Base-by-base conservation (phyloP, 2,888 invertebrate genomes). In the Vesta saturnalis region DNA sequence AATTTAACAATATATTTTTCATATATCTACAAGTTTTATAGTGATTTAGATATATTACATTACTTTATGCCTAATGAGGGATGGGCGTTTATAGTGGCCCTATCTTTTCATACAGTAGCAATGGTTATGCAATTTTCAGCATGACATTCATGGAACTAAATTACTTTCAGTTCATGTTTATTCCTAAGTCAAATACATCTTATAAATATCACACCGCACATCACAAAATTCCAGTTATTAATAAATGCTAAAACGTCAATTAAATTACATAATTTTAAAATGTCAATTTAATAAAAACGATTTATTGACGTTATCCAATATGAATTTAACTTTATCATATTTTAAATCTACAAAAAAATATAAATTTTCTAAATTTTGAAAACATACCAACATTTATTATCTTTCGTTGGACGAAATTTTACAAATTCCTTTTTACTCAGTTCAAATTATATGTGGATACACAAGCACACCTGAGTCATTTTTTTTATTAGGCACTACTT, bases 1-100 rank as follows among this genome's bases (percentile, higher is more conserved):
- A 81, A 80, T 82, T 81, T 82, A 82, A 82, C 82, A 82, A 82
- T 82, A 82, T 82, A 82, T 81, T 80, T 81, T 77, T 80, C 78
- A 80, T 80, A 80, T 82, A 82, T 82, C 82, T 82, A 82, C 81
- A 82, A 81, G 81, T 80, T 81, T 80, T 75, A 79, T 80, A 80
- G 78, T 80, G 78, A 77, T 80, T 80, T 78, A 77, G 77, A 79
- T 77, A 79, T 81, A 81, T 79, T 81, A 82, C 81, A 81, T 81
- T 79, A 80, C 64, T 70, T 67, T 64, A 70, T 63, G 76, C 77
- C 79, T 80, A 80, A 78, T 78, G 79, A 79, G 77, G 80, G 80
- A 76, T 77, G 79, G 77, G 78, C 77, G 67, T 65, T 64, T 70
- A 66, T 52, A 76, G 73, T 61, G 69, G 77, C 78, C 78, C 78